These are phyloP conservation scores for Lipotes vexillifer DNA, from an alignment of 2,113 vertebrate species.

Conservation along the genomic window DNA sequence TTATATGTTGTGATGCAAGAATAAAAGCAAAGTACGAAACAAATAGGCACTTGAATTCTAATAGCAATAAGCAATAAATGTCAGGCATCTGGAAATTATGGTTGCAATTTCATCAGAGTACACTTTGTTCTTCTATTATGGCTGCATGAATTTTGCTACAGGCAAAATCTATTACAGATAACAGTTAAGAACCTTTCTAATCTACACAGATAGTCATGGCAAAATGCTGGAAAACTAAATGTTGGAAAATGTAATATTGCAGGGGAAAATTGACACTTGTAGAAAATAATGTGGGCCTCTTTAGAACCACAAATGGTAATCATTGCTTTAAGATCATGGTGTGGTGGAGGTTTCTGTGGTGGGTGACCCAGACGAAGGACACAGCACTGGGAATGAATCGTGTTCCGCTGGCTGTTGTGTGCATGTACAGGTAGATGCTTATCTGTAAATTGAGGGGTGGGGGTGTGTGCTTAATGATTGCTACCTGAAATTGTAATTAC, in stretches of 20 bases:
- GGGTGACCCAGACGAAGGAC: constrained; percentile 75
- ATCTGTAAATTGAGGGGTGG: constrained; percentile 71
- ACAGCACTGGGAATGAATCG: constrained; percentile 46
- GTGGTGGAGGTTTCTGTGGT: constrained; percentile 58
- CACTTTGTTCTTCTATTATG: constrained; percentile 90
- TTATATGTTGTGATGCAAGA: constrained; percentile 87
- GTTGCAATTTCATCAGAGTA: constrained; percentile 89
- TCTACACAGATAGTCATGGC: constrained; percentile 84
- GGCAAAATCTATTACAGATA: constrained; percentile 92
- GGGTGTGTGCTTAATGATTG: constrained; percentile 76
- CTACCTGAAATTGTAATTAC: constrained; percentile 77
- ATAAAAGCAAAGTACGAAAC: constrained; percentile 88
- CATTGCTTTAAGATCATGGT: constrained; percentile 75
- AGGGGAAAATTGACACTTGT: constrained; percentile 80
- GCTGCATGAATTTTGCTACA: constrained; percentile 88
- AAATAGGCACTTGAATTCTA: constrained; percentile 92
- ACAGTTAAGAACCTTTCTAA: constrained; percentile 89
- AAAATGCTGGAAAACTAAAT: constrained; percentile 82
- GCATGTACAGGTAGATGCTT: constrained; percentile 76
- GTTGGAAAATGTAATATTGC: constrained; percentile 83
- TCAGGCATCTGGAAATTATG: constrained; percentile 91
- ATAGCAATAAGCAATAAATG: constrained; percentile 90
- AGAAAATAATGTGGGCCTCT: constrained; percentile 77
- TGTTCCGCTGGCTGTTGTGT: constrained; percentile 62
- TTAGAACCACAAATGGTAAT: constrained; percentile 74